A percentile compares a stretch with the other conserved stretches of the same genome.
These are phyloP conservation scores for Odontomachus brunneus DNA, from an alignment of 1,140 invertebrate species.

Conservation along the genomic window DNA sequence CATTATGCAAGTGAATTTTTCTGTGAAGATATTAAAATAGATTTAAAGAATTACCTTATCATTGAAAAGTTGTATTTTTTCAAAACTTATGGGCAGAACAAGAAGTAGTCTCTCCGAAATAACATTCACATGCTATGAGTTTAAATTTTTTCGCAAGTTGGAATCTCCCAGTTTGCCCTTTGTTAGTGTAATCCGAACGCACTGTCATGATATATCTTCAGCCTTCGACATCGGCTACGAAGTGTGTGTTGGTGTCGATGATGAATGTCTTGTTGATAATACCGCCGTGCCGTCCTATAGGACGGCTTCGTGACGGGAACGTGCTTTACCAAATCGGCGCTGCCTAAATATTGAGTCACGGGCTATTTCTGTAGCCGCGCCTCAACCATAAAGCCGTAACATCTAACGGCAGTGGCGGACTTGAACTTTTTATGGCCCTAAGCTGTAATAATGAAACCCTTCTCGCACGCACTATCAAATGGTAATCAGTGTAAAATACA, in stretches of 20 bases:
- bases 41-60: too few relatives aligned
- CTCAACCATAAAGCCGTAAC: constrained; percentile 38
- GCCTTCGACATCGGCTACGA: background rate
- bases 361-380: constrained; percentile 73
- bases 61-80: too few relatives aligned
- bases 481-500: constrained; percentile 6
- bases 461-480: background rate
- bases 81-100: too few relatives aligned
- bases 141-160: background rate
- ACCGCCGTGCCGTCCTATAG: background rate
- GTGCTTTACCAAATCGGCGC: constrained; percentile 60
- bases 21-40: too few relatives aligned
- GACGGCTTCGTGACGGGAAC: constrained; percentile 45
- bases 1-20: too few relatives aligned
- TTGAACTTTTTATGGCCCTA: constrained; percentile 6
- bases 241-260: background rate
- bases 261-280: constrained; percentile 16
- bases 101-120: too few relatives aligned
- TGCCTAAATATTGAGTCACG: constrained; percentile 79
- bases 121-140: too few relatives aligned
- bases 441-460: background rate
- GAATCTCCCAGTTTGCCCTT: background rate
- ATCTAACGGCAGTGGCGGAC: constrained; percentile 27
- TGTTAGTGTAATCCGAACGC: background rate
- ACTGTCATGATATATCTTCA: constrained; percentile 1